Evolutionary conservation across 2,797 vertebrate genomes (phyloP).

Genomic region (Phataginus tetradactyla): DNA sequence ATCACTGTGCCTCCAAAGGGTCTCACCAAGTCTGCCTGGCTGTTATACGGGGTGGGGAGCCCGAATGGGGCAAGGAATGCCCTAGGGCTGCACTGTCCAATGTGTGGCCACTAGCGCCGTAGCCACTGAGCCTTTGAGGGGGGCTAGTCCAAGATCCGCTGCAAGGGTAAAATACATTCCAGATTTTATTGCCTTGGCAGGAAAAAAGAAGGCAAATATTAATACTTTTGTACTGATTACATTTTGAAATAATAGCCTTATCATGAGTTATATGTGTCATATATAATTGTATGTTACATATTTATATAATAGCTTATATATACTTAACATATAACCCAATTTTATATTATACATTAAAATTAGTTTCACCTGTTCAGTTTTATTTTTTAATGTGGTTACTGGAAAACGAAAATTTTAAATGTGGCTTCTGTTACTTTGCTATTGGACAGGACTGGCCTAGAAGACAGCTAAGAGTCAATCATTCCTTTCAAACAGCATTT

Average conservation of each 20-base stretch:
- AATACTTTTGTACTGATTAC: background rate
- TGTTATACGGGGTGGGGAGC: background rate
- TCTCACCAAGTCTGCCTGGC: background rate
- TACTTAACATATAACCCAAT: background rate
- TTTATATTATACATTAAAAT: background rate
- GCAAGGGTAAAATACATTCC: fast-evolving
- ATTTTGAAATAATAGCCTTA: background rate
- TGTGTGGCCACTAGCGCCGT: fast-evolving
- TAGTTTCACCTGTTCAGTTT: background rate
- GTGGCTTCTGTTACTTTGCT: background rate
- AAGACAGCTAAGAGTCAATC: fast-evolving
- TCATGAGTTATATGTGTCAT: background rate
- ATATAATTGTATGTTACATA: background rate
- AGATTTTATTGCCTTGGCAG: background rate
- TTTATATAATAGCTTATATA: background rate
- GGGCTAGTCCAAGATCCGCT: no score
- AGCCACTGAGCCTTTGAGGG: background rate
- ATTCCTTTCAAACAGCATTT: background rate
- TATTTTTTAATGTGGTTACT: background rate
- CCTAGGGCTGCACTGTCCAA: fast-evolving
- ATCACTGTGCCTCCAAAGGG: background rate
- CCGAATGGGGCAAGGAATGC: no score
- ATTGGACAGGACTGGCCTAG: fast-evolving
- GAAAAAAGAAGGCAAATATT: background rate
- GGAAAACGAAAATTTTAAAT: background rate